Evolutionary conservation across 2,797 vertebrate species (phyloP), one percentile per base, ranked within the genome.

Genomic region (Eidolon dupreanum): DNA sequence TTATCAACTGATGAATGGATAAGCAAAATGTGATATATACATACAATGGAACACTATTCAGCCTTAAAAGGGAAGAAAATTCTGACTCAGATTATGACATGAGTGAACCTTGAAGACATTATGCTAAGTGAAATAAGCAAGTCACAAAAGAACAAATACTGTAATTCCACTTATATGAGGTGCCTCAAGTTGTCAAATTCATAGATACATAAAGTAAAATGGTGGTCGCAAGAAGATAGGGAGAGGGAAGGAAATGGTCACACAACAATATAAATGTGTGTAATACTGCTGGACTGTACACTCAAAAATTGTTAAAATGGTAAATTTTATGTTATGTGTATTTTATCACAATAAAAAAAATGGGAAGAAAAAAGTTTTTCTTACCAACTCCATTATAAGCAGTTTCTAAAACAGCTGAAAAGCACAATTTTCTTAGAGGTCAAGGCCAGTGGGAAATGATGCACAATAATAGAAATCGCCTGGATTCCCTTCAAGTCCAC

Each of bases 401-500:
- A 43, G n/a, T 55, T 87, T 88, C 88, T 89, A 46, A 51, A 86
- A 77, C 17, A 70, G 59, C 57, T 59, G 24, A 59, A 84, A 46
- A 1, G 2, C 82, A 66, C 46, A 57, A 88, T 59, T 68, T 41
- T 49, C 33, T 65, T 13, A 77, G 12, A 94, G 28, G 70, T 81
- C 70, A 61, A 49, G 31, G 28, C 33, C 36, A 3, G 55, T 51
- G 68, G 38, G 78, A 36, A 71, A 57, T 49, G 13, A 43, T 22
- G 15, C n/a, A 12, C 36, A 15, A 4, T 88, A 0, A 0, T 31
- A 75, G 24, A 13, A 33, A 19, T 68, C 87, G 28, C 36, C n/a
- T 13, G 31, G 63, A 28, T 75, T 96, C 38, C 88, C 95, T 26
- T 65, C 51, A 87, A 89, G 71, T 28, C 41, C 73, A 12, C 88